Percentiles rank a stretch among this genome's conserved stretches.
These are phyloP conservation scores for Dasypus novemcinctus DNA, from an alignment of 2,113 vertebrate genomes.

Conservation along the genomic window DNA sequence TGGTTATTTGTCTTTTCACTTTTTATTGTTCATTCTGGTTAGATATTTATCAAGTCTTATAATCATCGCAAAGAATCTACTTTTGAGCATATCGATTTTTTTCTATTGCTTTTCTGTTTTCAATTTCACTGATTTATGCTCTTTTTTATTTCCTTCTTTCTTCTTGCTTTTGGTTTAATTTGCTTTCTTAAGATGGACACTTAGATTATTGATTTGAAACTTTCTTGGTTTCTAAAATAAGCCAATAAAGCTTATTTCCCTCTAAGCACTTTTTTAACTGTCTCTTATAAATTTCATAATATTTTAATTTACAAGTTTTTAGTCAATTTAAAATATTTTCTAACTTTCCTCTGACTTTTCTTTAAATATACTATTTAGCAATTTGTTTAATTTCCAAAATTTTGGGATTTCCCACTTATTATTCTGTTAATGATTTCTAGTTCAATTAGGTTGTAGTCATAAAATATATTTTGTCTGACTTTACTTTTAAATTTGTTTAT, in stretches of 20 bases:
- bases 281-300: background rate
- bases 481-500: background rate
- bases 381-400: background rate
- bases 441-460: background rate
- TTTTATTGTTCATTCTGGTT: slow-evolving; percentile 3
- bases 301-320: slow-evolving; percentile 41
- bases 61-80: slow-evolving; percentile 27
- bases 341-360: slow-evolving; percentile 8
- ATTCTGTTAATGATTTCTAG: slow-evolving; percentile 6
- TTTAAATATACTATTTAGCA: slow-evolving; percentile 6
- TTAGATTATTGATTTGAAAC: slow-evolving; percentile 20
- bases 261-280: background rate
- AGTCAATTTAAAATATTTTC: background rate
- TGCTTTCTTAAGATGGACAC: slow-evolving; percentile 17
- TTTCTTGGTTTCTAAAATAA: slow-evolving; percentile 44
- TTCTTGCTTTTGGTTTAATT: background rate
- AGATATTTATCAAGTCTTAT: background rate
- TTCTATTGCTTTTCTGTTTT: background rate
- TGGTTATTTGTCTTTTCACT: background rate
- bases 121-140: slow-evolving; percentile 23
- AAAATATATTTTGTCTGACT: slow-evolving; percentile 38
- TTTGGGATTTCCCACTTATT: background rate
- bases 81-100: slow-evolving; percentile 21
- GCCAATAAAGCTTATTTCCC: slow-evolving; percentile 1
- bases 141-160: slow-evolving; percentile 38